Conservation (phyloP, 2,113 vertebrate genomes). For the Aphyosemion australe region DNA sequence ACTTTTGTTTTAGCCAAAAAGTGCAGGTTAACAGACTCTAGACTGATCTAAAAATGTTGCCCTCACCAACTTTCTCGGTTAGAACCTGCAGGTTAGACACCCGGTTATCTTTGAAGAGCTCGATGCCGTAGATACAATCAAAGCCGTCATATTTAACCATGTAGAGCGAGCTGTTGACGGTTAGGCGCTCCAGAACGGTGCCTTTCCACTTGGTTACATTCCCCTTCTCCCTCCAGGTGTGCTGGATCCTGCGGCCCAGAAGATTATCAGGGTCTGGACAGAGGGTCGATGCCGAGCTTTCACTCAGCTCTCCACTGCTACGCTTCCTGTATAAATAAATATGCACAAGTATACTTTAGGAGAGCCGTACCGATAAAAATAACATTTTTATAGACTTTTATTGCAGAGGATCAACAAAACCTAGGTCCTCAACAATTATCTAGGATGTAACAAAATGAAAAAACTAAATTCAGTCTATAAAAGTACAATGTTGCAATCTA, state of each 20-base stretch:
- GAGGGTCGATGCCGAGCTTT: conserved; percentile 66
- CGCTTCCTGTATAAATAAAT: conserved; percentile 75
- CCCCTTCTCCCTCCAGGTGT: conserved; percentile 83
- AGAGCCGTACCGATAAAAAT: not conserved
- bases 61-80: conserved; percentile 82
- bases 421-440: not conserved
- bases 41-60: not conserved
- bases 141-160: conserved; percentile 86
- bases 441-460: not conserved
- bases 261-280: conserved; percentile 80
- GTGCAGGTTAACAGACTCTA: not conserved
- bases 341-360: not conserved
- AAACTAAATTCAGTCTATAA: too few species aligned
- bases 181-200: conserved; percentile 82
- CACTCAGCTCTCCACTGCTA: conserved; percentile 82
- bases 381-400: not conserved
- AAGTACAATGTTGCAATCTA: too few species aligned
- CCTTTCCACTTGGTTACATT: conserved; percentile 84
- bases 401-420: not conserved
- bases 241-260: conserved; percentile 81
- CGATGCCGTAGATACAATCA: conserved; percentile 84
- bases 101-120: conserved; percentile 82
- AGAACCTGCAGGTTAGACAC: conserved; percentile 82
- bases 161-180: conserved; percentile 79
- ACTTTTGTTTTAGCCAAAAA: too few species aligned